Percentiles rank a stretch among this genome's conserved stretches.
These are phyloP conservation scores for Andricus curvator DNA, from an alignment of 2,888 invertebrate species.

Conservation along the genomic window DNA sequence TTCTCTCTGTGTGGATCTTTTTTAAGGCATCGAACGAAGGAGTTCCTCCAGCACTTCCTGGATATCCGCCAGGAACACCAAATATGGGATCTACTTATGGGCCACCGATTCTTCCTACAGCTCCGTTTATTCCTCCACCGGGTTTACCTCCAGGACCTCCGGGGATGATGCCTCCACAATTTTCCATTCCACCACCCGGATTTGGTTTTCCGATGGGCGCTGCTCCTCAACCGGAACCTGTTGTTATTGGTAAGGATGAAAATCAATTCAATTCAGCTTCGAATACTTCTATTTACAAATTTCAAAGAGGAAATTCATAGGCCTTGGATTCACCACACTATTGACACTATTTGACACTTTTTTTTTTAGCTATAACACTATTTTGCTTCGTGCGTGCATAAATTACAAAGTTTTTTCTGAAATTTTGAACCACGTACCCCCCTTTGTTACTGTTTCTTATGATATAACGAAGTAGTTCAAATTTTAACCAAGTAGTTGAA, in stretches of 20 bases:
- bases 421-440: no score
- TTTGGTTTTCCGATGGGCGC: conserved; percentile 79
- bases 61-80: conserved; percentile 71
- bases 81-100: conserved; percentile 70
- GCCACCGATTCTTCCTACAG: conserved; percentile 72
- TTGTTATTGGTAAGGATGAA: conserved; percentile 70
- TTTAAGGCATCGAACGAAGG: conserved; percentile 75
- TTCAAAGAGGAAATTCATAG: no score
- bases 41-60: conserved; percentile 71
- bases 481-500: no score
- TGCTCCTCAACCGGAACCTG: conserved; percentile 68
- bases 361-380: no score
- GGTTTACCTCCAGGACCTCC: conserved; percentile 75
- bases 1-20: not conserved
- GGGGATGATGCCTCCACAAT: conserved; percentile 83
- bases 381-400: no score
- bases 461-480: no score
- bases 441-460: no score
- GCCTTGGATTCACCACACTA: no score
- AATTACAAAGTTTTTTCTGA: no score
- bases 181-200: conserved; percentile 90
- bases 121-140: conserved; percentile 74
- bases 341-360: no score
- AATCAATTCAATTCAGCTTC: not conserved
- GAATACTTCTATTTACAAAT: not conserved